These are phyloP conservation scores for Pteronura brasiliensis DNA, from an alignment of 2,113 vertebrate species.

Conservation along the genomic window DNA sequence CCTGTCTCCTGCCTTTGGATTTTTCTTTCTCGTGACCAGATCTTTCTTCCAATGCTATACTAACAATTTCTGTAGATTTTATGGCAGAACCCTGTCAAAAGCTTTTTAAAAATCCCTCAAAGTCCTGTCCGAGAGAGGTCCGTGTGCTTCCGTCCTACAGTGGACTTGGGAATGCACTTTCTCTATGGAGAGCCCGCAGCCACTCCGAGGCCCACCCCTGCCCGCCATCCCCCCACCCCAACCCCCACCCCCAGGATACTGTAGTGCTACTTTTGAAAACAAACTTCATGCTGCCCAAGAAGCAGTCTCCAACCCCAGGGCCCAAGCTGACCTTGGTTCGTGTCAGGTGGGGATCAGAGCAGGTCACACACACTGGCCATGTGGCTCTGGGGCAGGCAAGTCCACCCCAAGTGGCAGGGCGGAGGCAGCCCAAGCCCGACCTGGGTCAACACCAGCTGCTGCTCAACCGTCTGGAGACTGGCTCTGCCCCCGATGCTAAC, in stretches of 20 bases:
- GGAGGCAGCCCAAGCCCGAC: not conserved
- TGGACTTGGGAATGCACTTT: not conserved
- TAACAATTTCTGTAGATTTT: not conserved
- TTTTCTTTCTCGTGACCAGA: not conserved
- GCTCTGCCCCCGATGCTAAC: not conserved
- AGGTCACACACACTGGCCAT: accelerated
- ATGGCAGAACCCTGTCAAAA: not conserved
- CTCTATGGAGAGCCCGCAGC: not conserved
- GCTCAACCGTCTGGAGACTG: no score
- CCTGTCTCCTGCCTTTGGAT: not conserved
- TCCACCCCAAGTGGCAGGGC: accelerated
- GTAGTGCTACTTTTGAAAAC: not conserved
- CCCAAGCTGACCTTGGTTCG: not conserved
- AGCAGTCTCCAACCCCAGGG: not conserved
- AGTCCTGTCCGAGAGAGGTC: not conserved
- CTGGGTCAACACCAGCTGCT: not conserved
- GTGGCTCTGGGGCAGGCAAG: not conserved
- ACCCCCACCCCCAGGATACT: accelerated
- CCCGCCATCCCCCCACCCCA: no score
- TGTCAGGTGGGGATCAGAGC: not conserved
- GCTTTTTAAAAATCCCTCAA: not conserved
- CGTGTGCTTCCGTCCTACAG: accelerated
- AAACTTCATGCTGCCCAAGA: not conserved
- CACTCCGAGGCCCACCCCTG: not conserved
- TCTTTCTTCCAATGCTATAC: not conserved